Percentiles rank a stretch among this genome's conserved stretches.
These are phyloP conservation scores for Bos indicus DNA, from an alignment of 2,113 vertebrate species.

Conservation along the genomic window DNA sequence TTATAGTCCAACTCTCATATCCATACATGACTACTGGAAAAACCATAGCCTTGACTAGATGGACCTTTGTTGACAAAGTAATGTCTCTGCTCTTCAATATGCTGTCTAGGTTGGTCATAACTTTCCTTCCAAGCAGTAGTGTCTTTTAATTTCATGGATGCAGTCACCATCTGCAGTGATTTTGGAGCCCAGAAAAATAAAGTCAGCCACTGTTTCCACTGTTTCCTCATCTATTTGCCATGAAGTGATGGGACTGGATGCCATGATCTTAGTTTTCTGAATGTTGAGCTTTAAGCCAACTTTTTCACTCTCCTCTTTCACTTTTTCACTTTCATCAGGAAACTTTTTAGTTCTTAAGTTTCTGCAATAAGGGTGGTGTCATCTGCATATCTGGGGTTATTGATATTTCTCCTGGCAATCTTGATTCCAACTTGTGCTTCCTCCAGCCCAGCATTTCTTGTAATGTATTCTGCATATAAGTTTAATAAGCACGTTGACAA, in stretches of 20 bases:
- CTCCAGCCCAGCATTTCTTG: rapidly evolving
- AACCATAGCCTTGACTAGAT: background rate
- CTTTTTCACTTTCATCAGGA: background rate
- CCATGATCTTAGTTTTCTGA: background rate
- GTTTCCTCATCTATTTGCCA: background rate
- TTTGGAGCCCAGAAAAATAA: background rate
- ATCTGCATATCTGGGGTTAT: background rate
- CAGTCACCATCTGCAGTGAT: background rate
- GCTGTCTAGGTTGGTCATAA: background rate
- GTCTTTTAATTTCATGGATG: background rate
- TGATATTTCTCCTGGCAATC: background rate
- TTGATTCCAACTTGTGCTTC: background rate
- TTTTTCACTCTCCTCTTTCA: background rate
- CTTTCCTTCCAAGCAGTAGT: background rate
- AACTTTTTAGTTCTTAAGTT: background rate
- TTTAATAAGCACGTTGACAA: rapidly evolving
- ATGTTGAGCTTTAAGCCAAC: background rate
- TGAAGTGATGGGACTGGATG: background rate
- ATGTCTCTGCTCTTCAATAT: background rate
- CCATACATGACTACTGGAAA: background rate
- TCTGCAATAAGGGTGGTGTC: background rate
- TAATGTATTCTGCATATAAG: background rate
- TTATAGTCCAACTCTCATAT: background rate
- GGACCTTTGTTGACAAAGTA: background rate
- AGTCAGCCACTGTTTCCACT: background rate